Evolutionary conservation across 2,113 vertebrate species (phyloP).

Genomic region (Paradoxurus hermaphroditus): DNA sequence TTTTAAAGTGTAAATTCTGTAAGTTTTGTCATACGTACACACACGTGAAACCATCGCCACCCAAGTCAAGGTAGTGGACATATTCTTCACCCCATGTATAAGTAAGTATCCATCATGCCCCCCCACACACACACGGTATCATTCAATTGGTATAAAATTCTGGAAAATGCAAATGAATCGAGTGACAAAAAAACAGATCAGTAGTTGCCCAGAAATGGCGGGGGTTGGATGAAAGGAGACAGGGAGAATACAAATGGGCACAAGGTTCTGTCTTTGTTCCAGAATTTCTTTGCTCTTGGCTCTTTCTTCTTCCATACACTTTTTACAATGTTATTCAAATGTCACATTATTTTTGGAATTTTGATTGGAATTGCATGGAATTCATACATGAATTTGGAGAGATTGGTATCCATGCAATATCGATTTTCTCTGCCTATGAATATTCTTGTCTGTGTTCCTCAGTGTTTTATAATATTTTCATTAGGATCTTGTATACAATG

Average conservation of each 20-base stretch:
- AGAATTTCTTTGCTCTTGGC: not conserved
- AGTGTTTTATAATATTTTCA: not conserved
- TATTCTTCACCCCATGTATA: not conserved
- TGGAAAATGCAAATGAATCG: not conserved
- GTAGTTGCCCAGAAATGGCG: not conserved
- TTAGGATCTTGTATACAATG: not conserved
- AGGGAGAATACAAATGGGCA: not conserved
- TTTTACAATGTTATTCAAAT: not conserved
- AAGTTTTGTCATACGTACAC: not conserved
- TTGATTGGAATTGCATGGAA: not conserved
- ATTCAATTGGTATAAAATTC: not conserved
- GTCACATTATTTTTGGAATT: not conserved
- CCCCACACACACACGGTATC: not conserved
- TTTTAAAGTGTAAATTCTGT: not conserved
- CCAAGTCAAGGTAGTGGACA: not conserved
- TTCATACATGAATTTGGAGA: not conserved
- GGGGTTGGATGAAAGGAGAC: not conserved
- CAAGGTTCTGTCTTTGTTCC: not conserved
- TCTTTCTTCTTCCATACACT: not conserved
- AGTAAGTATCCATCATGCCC: not conserved
- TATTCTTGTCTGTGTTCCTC: not conserved
- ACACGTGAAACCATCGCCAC: not conserved
- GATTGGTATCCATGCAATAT: not conserved
- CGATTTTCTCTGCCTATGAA: not conserved
- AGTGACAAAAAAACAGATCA: not conserved